Evolutionary conservation across 2,888 invertebrate genomes (phyloP), one percentile per base, ranked within the genome.

Genomic region (Deladenus siricidicola): DNA sequence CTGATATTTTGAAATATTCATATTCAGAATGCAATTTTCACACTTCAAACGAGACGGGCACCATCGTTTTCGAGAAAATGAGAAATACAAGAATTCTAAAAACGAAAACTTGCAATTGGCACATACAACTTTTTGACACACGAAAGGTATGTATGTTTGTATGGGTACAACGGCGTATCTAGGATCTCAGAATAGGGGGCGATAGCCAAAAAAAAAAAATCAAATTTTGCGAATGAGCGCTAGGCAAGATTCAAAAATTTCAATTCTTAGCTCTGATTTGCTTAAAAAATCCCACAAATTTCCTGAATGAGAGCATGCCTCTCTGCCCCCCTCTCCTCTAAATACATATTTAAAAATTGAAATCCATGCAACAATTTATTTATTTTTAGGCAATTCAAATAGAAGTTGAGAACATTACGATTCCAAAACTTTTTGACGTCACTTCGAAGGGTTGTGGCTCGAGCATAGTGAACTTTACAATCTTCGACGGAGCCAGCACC

Each of bases 21-120:
- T n/a, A n/a, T 59, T 39, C 21, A 61, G 69, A 43, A 8, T 68
- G 68, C 52, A 60, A 50, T 6, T 67, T 68, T 26, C 60, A 70
- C 53, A 67, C 66, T 3, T 30, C 53, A 21, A 68, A 68, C 52
- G 61, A 65, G 30, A 70, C 68, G 39, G 68, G 68, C n/a, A 52
- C 47, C 45, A 63, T 67, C 54, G 49, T 50, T 24, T 67, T 58
- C 45, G 60, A 62, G 49, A 26, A 50, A 17, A 47, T 17, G 19
- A 28, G 30, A 14, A 24, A 21, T 14, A 26, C 24, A 26, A 34
- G 30, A 43, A 58, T 60, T 17, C 34, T 56, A 28, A 56, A 26
- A 42, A 49, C 17, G 24, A 53, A 42, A 47, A 29, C 43, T 3
- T 66, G 67, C 52, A 48, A 50, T 19, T 70, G 69, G 67, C 29